Conservation (phyloP, 2,113 vertebrate species). For the Lichenostomus cassidix region DNA sequence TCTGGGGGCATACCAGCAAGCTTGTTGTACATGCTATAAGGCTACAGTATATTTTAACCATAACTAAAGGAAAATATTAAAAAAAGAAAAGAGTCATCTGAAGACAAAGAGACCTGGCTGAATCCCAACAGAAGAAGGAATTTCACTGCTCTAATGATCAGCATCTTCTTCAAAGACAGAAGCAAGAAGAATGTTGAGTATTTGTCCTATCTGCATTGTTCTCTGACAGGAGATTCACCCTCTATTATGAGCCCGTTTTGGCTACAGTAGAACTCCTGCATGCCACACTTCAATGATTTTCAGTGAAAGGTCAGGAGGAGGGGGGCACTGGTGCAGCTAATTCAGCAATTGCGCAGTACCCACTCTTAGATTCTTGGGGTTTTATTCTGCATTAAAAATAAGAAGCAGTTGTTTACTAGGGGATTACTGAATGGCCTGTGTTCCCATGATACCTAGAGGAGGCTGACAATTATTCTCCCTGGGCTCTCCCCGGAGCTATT, state of each 20-base stretch:
- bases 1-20: background rate
- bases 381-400: conserved; percentile 45
- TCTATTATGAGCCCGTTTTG: background rate
- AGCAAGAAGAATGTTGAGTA: conserved; percentile 29
- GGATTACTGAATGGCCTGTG: conserved; percentile 9
- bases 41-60: background rate
- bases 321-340: background rate
- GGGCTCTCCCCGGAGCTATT: conserved; percentile 26
- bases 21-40: background rate
- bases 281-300: conserved; percentile 23
- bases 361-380: background rate
- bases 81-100: background rate
- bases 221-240: background rate
- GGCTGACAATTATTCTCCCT: conserved; percentile 22
- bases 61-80: background rate
- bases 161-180: background rate
- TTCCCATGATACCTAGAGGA: conserved; percentile 34
- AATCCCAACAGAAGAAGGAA: background rate
- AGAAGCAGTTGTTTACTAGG: background rate
- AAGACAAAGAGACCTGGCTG: background rate
- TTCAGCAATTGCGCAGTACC: background rate
- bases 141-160: conserved; percentile 7
- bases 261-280: background rate
- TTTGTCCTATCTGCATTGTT: background rate
- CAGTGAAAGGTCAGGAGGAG: background rate